These are phyloP conservation scores for Patagioenas fasciata DNA, from an alignment of 2,113 vertebrate species.

Conservation along the genomic window DNA sequence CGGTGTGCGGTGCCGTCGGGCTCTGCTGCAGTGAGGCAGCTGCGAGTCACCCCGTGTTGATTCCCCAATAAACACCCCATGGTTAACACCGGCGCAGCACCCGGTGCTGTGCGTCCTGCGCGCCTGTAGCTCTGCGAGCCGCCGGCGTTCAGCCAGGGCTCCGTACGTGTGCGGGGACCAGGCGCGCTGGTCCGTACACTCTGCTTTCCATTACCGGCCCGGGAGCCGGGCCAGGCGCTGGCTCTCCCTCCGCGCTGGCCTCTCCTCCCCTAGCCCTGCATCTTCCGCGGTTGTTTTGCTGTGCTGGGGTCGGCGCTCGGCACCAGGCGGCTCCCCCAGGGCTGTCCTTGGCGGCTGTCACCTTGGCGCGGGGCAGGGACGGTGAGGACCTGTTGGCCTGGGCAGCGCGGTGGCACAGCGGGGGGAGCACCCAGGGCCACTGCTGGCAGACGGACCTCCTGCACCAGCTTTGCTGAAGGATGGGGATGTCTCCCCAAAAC, in stretches of 20 bases:
- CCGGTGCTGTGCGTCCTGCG: not conserved
- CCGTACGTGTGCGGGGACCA: not conserved
- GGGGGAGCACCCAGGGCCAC: rapidly evolving
- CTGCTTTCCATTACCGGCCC: conserved; percentile 44
- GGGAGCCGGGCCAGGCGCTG: not conserved
- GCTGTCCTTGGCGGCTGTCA: not conserved
- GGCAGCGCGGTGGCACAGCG: rapidly evolving
- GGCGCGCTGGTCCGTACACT: not conserved
- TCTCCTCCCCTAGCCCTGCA: not conserved
- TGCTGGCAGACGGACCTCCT: not conserved
- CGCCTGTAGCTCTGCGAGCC: not conserved
- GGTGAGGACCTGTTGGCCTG: not conserved
- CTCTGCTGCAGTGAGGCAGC: too few species aligned
- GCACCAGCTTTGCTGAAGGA: not conserved
- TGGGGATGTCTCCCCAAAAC: not conserved
- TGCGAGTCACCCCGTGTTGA: too few species aligned
- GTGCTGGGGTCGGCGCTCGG: rapidly evolving
- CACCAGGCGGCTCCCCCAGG: not conserved
- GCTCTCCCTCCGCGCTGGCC: not conserved
- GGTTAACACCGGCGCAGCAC: not conserved
- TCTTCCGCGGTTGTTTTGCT: not conserved
- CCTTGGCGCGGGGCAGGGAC: not conserved
- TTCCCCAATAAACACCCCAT: not conserved
- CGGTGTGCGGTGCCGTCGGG: not conserved
- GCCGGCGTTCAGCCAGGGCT: not conserved